Base-by-base conservation (phyloP, 1,140 invertebrate species). In the Hermatobates lingyangjiaoensis region DNA sequence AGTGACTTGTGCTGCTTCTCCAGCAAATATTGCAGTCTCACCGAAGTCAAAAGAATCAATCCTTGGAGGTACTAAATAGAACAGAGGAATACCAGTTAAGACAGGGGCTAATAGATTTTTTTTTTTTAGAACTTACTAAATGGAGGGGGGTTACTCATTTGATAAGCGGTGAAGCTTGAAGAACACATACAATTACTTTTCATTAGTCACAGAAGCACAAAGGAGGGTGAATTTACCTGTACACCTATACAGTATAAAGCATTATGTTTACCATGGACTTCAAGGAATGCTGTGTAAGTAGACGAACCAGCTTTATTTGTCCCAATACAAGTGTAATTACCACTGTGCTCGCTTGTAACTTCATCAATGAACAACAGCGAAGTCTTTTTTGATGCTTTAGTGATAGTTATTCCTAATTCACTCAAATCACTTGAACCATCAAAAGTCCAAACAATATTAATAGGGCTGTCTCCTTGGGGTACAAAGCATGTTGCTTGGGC, bases 31-130 rank as follows among this genome's bases (percentile, higher is more conserved):
- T 48, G 74, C 66, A 54, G 73, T 71, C 42, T 78, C 75, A 51
- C 75, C 77, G 58, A 82, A 75, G 49, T 61, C 66, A 59, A 82
- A 79, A 27, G 78, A 72, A 50, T 70, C 62, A 26, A 82, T 77
- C 62, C 75, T 74, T 7, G 80, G 79, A 20, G 64, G 63, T 53
- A 70, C 71, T 72, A 62, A 20, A n/a, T 10, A 2, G 20, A 12
- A 7, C 21, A 12, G 21, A 42, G 39, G 39, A 7, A 14, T 10
- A 12, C 5, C 39, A 42, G 4, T n/a, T n/a, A n/a, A n/a, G n/a
- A n/a, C n/a, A n/a, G n/a, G n/a, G n/a, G n/a, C n/a, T n/a, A n/a
- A n/a, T n/a, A n/a, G n/a, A n/a, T n/a, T n/a, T n/a, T n/a, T n/a
- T n/a, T n/a, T n/a, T n/a, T n/a, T n/a, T n/a, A n/a, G n/a, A n/a